Base-by-base conservation (phyloP, 2,797 vertebrate species). In the Fringilla coelebs region DNA sequence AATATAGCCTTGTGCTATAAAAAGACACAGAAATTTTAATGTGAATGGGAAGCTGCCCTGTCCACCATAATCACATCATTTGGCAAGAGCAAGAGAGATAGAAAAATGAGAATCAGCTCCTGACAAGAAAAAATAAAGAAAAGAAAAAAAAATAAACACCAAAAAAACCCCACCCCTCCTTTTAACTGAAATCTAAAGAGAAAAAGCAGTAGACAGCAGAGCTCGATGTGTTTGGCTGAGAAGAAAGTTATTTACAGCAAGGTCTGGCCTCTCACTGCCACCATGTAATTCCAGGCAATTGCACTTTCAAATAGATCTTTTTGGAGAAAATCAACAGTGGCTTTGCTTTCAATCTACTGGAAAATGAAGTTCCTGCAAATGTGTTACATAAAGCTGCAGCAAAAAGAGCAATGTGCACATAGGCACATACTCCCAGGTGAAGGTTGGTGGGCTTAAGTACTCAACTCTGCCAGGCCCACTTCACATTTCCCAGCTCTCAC, bases 211-310 rank as follows among this genome's bases (percentile, higher is more conserved):
- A 88, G 83, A 88, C 36, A 41, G 89, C 87, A 70, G 13, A 79
- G 73, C 76, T 79, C 54, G 2, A 17, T 38, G 58, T 68, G 32
- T 93, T 92, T 95, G 88, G 92, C 90, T 93, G 83, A 94, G 85
- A 96, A 85, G 46, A 96, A 98, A 97, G 91, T 96, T 98, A 98
- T 97, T 98, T 97, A 98, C 97, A 97, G 96, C 90, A 95, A 97
- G 92, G 96, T 94, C 97, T 97, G 96, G 97, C 96, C 95, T 97
- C 95, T 96, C 66, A 1, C 82, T 71, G 52, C 92, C 96, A 97
- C 97, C 96, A 96, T 97, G 97, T 98, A 98, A 98, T 98, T 98
- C 97, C 96, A 98, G 96, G 95, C 97, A 98, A 97, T 97, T 98
- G 97, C 95, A 96, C 94, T 97, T 97, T 93, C 97, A 97, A 97